phyloP scores from a whole-genome alignment of 2,797 vertebrate species.

The Megaceryle alcyon region DNA sequence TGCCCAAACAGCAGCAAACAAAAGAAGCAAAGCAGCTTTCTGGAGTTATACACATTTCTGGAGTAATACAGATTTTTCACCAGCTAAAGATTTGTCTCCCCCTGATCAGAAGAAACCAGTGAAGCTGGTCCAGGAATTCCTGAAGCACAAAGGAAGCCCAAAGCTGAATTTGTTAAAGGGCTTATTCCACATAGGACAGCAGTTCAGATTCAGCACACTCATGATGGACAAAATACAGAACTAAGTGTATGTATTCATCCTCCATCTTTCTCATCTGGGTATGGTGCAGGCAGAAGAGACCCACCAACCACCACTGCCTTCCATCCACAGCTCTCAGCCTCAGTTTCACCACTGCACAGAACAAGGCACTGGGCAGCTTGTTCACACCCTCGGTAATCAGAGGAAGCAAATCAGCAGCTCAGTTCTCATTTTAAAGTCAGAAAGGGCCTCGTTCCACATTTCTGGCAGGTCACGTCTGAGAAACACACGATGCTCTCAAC shows the following conservation, averaged over 20 bases:
- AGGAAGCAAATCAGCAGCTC: neutral
- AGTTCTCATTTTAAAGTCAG: neutral
- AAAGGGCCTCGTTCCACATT: neutral
- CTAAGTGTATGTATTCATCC: neutral
- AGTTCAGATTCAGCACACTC: neutral
- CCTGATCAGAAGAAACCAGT: neutral
- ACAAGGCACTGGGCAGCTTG: neutral
- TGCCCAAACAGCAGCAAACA: neutral
- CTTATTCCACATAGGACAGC: neutral
- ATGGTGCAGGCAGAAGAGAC: neutral
- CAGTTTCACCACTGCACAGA: neutral
- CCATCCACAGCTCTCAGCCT: neutral
- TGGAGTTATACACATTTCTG: neutral
- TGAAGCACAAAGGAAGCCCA: neutral
- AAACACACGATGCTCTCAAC: rapidly evolving
- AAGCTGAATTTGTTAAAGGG: neutral
- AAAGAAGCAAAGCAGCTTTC: neutral
- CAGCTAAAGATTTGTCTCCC: neutral
- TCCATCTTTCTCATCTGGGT: neutral
- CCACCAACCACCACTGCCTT: neutral
- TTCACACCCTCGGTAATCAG: neutral
- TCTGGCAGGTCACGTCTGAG: rapidly evolving
- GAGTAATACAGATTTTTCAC: neutral
- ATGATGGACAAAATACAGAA: neutral
- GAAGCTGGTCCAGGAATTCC: neutral